Evolutionary conservation across 2,888 invertebrate genomes (phyloP).

Genomic region (Odontocolon sp.): DNA sequence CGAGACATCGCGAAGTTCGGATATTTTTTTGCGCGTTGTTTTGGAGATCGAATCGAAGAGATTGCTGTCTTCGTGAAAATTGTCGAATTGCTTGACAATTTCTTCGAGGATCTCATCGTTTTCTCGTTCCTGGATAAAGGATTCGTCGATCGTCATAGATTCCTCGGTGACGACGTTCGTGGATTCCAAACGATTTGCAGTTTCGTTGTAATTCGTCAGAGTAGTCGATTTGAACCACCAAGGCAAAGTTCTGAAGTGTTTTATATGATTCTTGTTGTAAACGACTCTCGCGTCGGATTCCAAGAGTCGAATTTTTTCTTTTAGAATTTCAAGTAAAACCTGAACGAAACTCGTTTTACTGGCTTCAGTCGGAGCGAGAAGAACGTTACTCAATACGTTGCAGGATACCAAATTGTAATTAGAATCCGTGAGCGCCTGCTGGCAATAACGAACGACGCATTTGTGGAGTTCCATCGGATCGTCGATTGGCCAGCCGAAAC

Average conservation of each 20-base stretch:
- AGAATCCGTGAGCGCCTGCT: constrained; percentile 64
- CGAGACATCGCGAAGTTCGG: not conserved
- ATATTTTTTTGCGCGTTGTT: not conserved
- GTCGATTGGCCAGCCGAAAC: constrained; percentile 74
- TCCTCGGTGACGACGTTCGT: not conserved
- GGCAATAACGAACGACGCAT: constrained; percentile 70
- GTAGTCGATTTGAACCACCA: constrained; percentile 83
- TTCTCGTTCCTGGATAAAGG: not conserved
- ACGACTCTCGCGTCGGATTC: constrained; percentile 80
- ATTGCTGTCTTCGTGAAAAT: constrained; percentile 10
- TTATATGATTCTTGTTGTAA: constrained; percentile 83
- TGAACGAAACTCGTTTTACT: constrained; percentile 70
- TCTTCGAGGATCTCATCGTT: constrained; percentile 16
- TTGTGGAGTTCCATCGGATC: constrained; percentile 68
- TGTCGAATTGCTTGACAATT: constrained; percentile 39
- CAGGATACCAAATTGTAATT: constrained; percentile 63
- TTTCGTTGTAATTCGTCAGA: constrained; percentile 65
- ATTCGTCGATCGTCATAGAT: constrained; percentile 12
- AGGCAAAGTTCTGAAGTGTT: constrained; percentile 82
- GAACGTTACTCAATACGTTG: constrained; percentile 70
- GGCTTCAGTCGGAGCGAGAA: constrained; percentile 61
- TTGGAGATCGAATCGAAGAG: constrained; percentile 9
- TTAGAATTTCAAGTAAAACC: constrained; percentile 72
- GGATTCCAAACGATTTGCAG: not conserved
- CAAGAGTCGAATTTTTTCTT: constrained; percentile 70